Evolutionary conservation across 2,113 vertebrate genomes (phyloP).

Genomic region (Uria aalge): DNA sequence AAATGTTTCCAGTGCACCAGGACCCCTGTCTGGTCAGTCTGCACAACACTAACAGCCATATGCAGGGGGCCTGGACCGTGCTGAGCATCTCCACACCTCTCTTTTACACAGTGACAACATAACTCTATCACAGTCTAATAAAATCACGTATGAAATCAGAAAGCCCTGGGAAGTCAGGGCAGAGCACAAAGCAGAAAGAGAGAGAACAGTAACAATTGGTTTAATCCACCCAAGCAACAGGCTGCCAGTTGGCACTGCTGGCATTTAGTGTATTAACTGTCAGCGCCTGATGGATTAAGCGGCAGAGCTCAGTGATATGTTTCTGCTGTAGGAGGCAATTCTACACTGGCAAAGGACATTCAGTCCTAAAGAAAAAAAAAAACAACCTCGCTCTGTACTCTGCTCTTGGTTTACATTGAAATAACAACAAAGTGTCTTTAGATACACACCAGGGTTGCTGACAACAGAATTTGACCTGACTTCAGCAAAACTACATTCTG

Average conservation of each 20-base stretch:
- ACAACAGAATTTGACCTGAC: neutral
- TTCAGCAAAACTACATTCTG: neutral
- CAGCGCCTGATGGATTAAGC: neutral
- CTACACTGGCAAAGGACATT: neutral
- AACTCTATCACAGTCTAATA: neutral
- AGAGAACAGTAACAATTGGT: neutral
- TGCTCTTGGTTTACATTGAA: neutral
- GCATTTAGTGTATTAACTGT: neutral
- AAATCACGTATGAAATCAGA: neutral
- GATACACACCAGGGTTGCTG: neutral
- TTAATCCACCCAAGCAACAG: neutral
- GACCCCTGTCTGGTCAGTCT: neutral
- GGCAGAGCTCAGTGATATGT: neutral
- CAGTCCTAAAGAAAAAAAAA: neutral
- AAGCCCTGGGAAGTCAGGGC: neutral
- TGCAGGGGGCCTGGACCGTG: neutral
- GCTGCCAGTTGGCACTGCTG: constrained; percentile 23
- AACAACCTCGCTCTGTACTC: neutral
- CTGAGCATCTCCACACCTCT: neutral
- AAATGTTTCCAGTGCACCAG: neutral
- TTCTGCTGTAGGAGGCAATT: constrained; percentile 17
- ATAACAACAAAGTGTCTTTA: neutral
- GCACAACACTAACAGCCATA: accelerated
- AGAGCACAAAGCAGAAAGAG: neutral
- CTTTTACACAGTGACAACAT: neutral